Conservation (phyloP, 2,113 vertebrate species). For the Notiomystis cincta region DNA sequence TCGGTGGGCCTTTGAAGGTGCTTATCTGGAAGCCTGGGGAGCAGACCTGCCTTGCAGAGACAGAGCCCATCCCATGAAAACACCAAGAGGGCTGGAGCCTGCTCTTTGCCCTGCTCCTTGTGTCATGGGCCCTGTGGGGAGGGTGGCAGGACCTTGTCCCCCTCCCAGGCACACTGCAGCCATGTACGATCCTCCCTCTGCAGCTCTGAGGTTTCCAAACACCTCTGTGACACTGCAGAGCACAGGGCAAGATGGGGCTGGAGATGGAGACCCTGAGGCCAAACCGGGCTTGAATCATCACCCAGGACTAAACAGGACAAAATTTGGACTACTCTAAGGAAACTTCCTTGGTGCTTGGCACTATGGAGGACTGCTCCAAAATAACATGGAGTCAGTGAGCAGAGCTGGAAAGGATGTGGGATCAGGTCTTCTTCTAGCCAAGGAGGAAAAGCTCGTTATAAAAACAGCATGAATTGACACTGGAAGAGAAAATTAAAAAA, state of each 20-base stretch:
- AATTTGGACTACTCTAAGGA: background rate
- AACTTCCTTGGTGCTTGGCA: background rate
- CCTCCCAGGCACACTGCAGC: background rate
- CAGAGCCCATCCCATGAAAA: background rate
- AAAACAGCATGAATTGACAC: background rate
- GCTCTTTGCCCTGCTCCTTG: background rate
- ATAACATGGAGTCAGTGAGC: background rate
- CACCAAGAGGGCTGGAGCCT: background rate
- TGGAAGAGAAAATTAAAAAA: background rate
- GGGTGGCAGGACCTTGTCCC: background rate
- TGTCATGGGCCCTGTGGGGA: background rate
- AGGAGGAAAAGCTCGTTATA: background rate
- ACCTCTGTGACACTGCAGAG: background rate
- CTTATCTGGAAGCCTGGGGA: background rate
- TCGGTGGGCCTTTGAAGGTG: background rate
- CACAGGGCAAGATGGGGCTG: accelerated
- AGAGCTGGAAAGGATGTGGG: background rate
- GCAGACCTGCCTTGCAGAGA: background rate
- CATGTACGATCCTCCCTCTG: background rate
- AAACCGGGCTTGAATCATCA: background rate
- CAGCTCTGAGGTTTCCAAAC: background rate
- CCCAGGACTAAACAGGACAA: background rate
- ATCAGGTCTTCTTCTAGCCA: background rate
- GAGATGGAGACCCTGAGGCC: background rate
- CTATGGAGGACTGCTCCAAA: background rate